Evolutionary conservation across 2,888 invertebrate species (phyloP), one percentile per base, ranked within the genome.

Genomic region (Torymus tubicola): DNA sequence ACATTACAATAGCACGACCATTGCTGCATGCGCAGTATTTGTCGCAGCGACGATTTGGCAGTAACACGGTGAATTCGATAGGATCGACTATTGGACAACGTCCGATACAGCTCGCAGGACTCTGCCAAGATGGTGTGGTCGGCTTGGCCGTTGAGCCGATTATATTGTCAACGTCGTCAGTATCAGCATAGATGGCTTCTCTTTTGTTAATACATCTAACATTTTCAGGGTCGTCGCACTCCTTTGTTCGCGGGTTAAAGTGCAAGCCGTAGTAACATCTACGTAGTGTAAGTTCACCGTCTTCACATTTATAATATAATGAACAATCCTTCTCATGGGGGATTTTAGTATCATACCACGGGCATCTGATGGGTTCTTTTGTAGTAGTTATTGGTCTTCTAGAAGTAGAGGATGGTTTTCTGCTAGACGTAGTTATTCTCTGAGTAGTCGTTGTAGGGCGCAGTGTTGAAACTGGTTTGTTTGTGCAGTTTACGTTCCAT

Each of bases 21-120:
- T 85, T 77, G 11, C 80, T 75, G 71, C 87, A 87, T 24, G 70
- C 70, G 71, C 86, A 87, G 57, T 74, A 88, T 4, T 63, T 76
- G 2, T 14, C 13, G 53, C 80, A 80, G 4, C 16, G 70, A 24
- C 61, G 16, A n/a, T 80, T 76, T n/a, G 80, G 76, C 14, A 76
- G 50, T 10, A 24, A 53, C 0, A 80, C 67, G 12, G 79, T 75
- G 18, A 70, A 74, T 18, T 64, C 60, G 10, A n/a, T 2, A 4
- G 80, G 76, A 21, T 80, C 80, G 0, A 42, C 11, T 3, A 4
- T 5, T n/a, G 80, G 76, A 68, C 80, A 80, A 4, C 55, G 10
- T 55, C 80, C 80, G 16, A 80, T 65, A n/a, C 80, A 80, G 12
- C 60, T 68, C 13, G 58, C 21, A 1, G 80, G 79, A 74, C 74